Percentiles rank a stretch among this genome's conserved stretches.
Evolutionary conservation across 2,113 vertebrate species (phyloP).

Genomic region (Rhynchomys soricoides): DNA sequence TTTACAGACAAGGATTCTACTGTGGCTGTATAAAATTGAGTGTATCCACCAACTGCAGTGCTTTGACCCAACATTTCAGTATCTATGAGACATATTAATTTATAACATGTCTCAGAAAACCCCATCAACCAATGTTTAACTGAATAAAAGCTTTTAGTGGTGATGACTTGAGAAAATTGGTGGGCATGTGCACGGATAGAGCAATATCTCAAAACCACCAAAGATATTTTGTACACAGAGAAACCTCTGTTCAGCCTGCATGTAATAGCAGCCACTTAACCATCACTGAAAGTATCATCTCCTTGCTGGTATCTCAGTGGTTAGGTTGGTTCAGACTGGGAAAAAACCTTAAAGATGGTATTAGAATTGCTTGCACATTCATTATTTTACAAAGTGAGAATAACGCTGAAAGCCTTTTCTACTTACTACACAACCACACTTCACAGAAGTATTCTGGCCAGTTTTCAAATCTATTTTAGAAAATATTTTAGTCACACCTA

Average conservation of each 20-base stretch:
- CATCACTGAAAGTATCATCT: fast-evolving
- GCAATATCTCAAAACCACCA: not conserved
- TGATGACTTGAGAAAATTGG: not conserved
- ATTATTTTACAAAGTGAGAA: not conserved
- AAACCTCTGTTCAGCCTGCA: no score
- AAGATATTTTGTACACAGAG: not conserved
- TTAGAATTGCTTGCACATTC: not conserved
- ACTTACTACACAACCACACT: not conserved
- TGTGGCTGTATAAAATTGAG: not conserved
- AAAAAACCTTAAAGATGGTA: not conserved
- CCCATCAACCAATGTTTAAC: not conserved
- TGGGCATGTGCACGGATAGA: not conserved
- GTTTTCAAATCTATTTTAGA: slow-evolving; percentile 30
- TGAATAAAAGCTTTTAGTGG: not conserved
- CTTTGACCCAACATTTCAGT: not conserved
- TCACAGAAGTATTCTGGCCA: not conserved
- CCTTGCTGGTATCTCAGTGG: not conserved
- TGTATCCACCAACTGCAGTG: not conserved
- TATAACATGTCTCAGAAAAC: not conserved
- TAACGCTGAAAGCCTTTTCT: not conserved
- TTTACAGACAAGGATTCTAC: not conserved
- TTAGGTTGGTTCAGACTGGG: not conserved
- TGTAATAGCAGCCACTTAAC: not conserved
- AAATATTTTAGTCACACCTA: not conserved
- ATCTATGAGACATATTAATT: not conserved